Evolutionary conservation across 1,140 invertebrate species (phyloP).

Genomic region (Brachionus manjavacas): DNA sequence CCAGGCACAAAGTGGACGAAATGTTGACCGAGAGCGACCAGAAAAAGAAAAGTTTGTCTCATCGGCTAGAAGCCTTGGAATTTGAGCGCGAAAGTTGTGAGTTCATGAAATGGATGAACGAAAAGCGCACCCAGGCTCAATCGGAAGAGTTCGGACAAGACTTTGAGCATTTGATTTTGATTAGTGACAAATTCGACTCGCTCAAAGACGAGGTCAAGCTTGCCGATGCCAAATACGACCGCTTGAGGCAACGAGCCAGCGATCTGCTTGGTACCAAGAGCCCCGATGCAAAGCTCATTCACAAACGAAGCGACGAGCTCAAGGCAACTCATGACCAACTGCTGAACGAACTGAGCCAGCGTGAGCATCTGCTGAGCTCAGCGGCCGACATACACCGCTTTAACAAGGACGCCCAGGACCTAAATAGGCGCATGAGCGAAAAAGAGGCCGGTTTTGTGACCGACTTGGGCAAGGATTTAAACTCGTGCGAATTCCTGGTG

Average conservation of each 20-base stretch:
- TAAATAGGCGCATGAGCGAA: neutral
- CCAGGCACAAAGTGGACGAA: neutral
- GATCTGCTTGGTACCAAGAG: neutral
- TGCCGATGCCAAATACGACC: neutral
- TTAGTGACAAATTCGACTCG: neutral
- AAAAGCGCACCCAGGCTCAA: slow-evolving; percentile 21
- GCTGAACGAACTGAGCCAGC: neutral
- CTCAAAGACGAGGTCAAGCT: slow-evolving; percentile 4
- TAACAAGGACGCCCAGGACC: slow-evolving; percentile 31
- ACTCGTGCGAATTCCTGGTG: slow-evolving; percentile 7
- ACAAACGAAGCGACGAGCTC: slow-evolving; percentile 12
- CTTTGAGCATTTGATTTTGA: slow-evolving; percentile 27
- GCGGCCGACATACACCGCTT: slow-evolving; percentile 14
- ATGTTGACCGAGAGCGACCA: neutral
- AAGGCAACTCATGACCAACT: neutral
- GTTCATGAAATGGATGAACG: slow-evolving; percentile 23
- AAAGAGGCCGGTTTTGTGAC: neutral
- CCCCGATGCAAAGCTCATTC: neutral
- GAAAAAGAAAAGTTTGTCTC: neutral
- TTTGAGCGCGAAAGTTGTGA: slow-evolving; percentile 6
- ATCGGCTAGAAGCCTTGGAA: neutral
- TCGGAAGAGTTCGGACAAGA: slow-evolving; percentile 36
- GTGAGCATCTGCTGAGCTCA: neutral
- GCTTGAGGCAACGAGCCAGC: neutral
- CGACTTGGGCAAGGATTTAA: neutral